Base-by-base conservation (phyloP, 35 echinoderm and acorn worm species). In the Heliocidaris tuberculata region DNA sequence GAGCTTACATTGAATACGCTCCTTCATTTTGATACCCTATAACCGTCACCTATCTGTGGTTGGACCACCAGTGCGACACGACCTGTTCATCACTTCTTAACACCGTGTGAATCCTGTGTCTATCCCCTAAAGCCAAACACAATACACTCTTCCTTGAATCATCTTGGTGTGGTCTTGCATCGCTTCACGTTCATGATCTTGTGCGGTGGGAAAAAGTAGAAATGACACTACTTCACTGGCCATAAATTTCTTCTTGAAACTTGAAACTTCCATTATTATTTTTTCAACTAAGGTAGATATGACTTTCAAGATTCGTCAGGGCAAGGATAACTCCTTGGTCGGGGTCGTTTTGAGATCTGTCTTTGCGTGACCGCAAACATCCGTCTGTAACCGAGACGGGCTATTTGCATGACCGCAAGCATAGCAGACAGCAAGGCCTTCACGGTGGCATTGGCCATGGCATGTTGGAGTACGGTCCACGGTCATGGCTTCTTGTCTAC, bases 321-420 rank as follows among this genome's bases (percentile, higher is more conserved):
- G n/a, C n/a, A n/a, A n/a, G n/a, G n/a, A n/a, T n/a, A n/a, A n/a
- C n/a, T n/a, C n/a, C n/a, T n/a, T n/a, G n/a, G n/a, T n/a, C n/a
- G n/a, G n/a, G 27, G 65, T 78, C 65, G 21, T 78, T 78, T n/a
- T 27, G 27, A 4, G 65, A n/a, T 42, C 35, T 42, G 27, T 21
- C 65, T 78, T 70, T n/a, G 65, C 65, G 65, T 78, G 65, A 78
- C 65, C 65, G 65, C 65, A 78, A 78, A 78, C 65, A 78, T 78
- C 65, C 65, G 65, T 78, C 65, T 78, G 65, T 78, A 78, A 78
- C 65, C 21, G 65, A 78, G 65, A 78, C 65, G 65, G 27, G 65
- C 65, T 78, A 21, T 78, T 42, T 24, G 65, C 65, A 78, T 78
- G 65, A 78, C 65, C 65, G 65, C 65, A 78, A 78, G 65, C 65